Base-by-base conservation (phyloP, 1,140 invertebrate species). In the Bradynema listronoti region DNA sequence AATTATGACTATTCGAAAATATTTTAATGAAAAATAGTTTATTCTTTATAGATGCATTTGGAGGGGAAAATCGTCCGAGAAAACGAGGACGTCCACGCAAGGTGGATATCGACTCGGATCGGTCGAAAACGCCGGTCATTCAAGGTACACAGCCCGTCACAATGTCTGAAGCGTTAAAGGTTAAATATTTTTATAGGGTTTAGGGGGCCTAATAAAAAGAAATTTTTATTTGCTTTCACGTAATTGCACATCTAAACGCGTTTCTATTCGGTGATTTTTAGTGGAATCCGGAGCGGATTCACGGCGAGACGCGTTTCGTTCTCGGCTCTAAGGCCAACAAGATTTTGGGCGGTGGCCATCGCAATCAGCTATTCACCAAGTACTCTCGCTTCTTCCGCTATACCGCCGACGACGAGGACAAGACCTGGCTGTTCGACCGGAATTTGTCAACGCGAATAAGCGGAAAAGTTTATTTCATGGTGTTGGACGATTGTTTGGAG, bases 381-480 rank as follows among this genome's bases (percentile, higher is more conserved):
- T 64, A 70, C 54, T 60, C 68, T 25, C 60, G 68, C n/a, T 47
- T 68, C 2, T 70, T 72, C 49, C 68, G 68, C 22, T 72, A 72
- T 39, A 66, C 64, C 19, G 60, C 65, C 24, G 68, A 70, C 53
- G 70, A 70, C 2, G 65, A 72, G 27, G 68, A 70, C 32, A 71
- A 72, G 42, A 39, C 51, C 6, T 70, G 68, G 68, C 47, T 70
- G 22, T 72, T 63, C 39, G 63, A 68, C 19, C 34, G 61, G 19
- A 56, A 61, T 29, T 25, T 63, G 39, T 58, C 68, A 5, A 70
- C 65, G 9, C 39, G 68, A 47, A 66, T 65, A 34, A 58, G 65
- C 27, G 67, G 67, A 22, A 69, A 72, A 43, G 56, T 72, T 1
- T 69, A 68, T n/a, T 41, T 69, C n/a, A 57, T 72, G 57, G 11